Conservation (phyloP, 2,113 vertebrate genomes). For the Riparia riparia region DNA sequence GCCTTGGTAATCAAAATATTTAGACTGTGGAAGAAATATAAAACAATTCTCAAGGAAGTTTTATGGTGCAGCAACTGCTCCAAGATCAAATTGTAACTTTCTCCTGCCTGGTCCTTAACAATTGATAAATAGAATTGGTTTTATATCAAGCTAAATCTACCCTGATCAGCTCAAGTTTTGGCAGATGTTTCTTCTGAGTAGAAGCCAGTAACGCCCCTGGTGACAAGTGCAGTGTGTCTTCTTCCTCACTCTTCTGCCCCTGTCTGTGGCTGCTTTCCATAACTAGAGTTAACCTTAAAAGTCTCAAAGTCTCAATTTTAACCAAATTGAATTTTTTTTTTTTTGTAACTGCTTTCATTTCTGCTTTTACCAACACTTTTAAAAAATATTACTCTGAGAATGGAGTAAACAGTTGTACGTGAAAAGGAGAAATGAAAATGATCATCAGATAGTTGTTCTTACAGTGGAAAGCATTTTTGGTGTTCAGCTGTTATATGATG, state of each 20-base stretch:
- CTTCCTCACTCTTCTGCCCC: background rate
- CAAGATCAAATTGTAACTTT: background rate
- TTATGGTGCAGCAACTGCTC: background rate
- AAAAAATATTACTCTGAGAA: background rate
- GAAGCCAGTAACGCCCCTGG: background rate
- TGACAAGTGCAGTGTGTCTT: background rate
- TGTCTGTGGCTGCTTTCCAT: background rate
- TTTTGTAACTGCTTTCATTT: background rate
- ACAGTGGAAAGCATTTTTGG: background rate
- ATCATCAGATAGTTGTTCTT: background rate
- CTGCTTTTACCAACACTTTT: background rate
- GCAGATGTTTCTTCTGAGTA: background rate
- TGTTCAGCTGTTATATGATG: background rate
- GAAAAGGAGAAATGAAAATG: conserved; percentile 31
- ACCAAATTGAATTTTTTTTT: background rate
- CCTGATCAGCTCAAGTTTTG: background rate
- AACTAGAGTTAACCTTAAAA: background rate
- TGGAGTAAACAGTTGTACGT: background rate
- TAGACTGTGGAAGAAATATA: background rate
- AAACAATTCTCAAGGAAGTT: conserved; percentile 57
- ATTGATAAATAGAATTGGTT: background rate
- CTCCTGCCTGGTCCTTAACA: background rate
- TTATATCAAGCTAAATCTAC: background rate
- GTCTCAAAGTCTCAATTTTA: background rate
- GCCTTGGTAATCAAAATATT: conserved; percentile 66